phyloP scores from a whole-genome alignment of 2,888 invertebrate genomes.

The Eugnorisma glareosa region DNA sequence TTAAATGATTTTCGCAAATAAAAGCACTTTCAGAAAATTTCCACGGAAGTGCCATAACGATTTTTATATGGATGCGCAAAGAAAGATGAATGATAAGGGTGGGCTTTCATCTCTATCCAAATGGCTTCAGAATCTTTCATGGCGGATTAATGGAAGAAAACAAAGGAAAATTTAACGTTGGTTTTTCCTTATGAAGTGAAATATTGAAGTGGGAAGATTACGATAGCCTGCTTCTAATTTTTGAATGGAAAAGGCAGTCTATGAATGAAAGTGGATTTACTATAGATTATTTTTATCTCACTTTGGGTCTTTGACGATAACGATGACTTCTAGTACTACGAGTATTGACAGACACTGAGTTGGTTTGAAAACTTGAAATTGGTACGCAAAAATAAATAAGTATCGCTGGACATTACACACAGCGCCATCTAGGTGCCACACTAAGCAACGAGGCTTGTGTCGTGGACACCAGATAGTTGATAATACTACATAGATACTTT shows the following conservation, averaged over 20 bases:
- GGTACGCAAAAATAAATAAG: background rate
- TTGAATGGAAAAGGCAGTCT: background rate
- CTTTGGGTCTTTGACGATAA: background rate
- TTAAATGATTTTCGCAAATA: background rate
- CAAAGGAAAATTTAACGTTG: conserved; percentile 1
- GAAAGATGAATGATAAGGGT: conserved; percentile 23
- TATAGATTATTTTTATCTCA: background rate
- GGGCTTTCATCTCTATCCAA: conserved; percentile 4
- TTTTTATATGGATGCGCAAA: background rate
- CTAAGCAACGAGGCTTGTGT: no score
- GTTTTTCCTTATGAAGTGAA: conserved; percentile 8
- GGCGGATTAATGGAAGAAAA: conserved; percentile 27
- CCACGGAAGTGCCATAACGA: background rate
- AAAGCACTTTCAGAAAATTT: background rate
- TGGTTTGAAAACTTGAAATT: background rate
- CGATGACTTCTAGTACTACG: background rate
- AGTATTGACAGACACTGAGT: background rate
- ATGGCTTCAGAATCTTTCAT: conserved; percentile 31
- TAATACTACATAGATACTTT: no score
- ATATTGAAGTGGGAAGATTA: conserved; percentile 16
- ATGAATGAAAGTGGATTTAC: background rate
- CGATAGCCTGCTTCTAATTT: background rate
- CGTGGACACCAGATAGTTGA: no score
- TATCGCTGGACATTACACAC: no score
- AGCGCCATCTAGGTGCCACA: no score